These are phyloP conservation scores for Muntiacus reevesi DNA, from an alignment of 2,113 vertebrate genomes.

Conservation along the genomic window DNA sequence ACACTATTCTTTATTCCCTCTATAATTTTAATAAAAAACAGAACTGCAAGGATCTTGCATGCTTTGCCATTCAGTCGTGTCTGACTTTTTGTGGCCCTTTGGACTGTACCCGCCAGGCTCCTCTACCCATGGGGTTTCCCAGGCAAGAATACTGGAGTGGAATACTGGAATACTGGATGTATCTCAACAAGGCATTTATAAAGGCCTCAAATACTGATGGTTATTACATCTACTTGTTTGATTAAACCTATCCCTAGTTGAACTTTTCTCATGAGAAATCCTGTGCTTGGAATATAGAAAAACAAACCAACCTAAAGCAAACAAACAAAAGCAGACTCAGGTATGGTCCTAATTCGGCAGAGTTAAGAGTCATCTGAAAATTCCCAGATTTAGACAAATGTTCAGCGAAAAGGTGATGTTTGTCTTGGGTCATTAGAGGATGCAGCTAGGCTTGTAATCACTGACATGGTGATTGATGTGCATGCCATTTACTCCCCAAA, in stretches of 20 bases:
- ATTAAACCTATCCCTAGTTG: not conserved
- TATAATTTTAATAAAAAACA: not conserved
- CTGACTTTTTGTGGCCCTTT: not conserved
- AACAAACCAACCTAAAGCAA: not conserved
- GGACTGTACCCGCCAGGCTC: not conserved
- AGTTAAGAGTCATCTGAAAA: not conserved
- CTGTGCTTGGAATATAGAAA: not conserved
- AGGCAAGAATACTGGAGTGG: not conserved
- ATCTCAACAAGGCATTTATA: not conserved
- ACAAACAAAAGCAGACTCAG: not conserved
- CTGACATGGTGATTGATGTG: not conserved
- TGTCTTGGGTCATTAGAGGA: not conserved
- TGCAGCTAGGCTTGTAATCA: not conserved
- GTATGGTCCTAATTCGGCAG: not conserved
- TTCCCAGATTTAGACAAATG: not conserved
- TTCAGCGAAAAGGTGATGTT: not conserved
- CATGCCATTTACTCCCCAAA: not conserved
- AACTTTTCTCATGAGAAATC: not conserved
- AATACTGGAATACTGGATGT: not conserved
- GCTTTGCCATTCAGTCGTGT: not conserved
- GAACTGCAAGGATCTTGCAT: not conserved
- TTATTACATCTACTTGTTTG: not conserved
- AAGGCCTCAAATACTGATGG: not conserved
- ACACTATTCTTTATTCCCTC: not conserved
- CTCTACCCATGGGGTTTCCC: not conserved